Percentiles rank a stretch among this genome's conserved stretches.
Evolutionary conservation across 30 jellyfish, hydroid and myxozoan species (phyloP).

Genomic region (Aurelia aurita complex sp. Pacific): DNA sequence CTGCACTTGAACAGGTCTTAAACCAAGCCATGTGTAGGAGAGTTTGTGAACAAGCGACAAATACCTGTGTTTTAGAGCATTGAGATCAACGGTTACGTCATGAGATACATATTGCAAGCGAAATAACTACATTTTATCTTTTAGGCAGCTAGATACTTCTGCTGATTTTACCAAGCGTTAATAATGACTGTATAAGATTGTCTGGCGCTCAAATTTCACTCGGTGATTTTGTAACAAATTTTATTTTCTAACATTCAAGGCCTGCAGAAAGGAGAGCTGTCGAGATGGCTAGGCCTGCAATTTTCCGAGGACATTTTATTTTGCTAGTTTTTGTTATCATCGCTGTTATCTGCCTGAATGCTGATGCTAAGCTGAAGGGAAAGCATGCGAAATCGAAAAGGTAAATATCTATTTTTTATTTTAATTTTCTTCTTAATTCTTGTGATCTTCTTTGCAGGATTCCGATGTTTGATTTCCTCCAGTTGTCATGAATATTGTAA

Average conservation of each 20-base stretch:
- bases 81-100: slow-evolving; percentile 61
- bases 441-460: neutral
- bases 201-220: neutral
- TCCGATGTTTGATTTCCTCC: no score
- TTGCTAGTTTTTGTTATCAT: slow-evolving; percentile 16
- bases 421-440: neutral
- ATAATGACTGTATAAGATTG: neutral
- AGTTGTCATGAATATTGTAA: no score
- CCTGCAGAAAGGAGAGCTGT: neutral
- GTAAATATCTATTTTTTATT: neutral
- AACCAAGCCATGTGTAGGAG: slow-evolving; percentile 53
- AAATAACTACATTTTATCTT: neutral
- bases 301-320: slow-evolving; percentile 15
- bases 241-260: neutral
- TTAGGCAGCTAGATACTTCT: slow-evolving; percentile 12
- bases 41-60: slow-evolving; percentile 58
- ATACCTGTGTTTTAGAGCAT: slow-evolving; percentile 47
- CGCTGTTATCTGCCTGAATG: slow-evolving; percentile 29
- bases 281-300: slow-evolving; percentile 44
- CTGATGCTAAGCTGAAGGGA: slow-evolving; percentile 50
- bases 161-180: neutral
- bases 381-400: slow-evolving; percentile 36
- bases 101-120: slow-evolving; percentile 16
- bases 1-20: slow-evolving; percentile 32
- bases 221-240: neutral